A percentile compares a stretch with the other conserved stretches of the same genome.
Evolutionary conservation across 2,888 invertebrate genomes (phyloP).

Genomic region (Cantharis lateralis): DNA sequence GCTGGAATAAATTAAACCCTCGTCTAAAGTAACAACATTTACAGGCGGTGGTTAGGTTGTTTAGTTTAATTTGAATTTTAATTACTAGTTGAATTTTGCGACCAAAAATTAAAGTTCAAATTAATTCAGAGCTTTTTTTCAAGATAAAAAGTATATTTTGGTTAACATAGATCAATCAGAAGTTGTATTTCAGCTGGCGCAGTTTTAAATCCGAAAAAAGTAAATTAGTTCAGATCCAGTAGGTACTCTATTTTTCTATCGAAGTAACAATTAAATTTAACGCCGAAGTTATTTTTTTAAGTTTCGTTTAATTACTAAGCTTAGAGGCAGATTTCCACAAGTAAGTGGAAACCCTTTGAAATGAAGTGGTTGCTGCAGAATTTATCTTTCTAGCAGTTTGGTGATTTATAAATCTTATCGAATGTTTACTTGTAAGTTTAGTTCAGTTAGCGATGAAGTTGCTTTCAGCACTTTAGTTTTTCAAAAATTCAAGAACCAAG

Average conservation of each 20-base stretch:
- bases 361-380: not conserved
- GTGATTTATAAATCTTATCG: not conserved
- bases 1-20: not conserved
- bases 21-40: not conserved
- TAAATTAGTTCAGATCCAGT: not conserved
- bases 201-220: not conserved
- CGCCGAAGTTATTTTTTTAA: not conserved
- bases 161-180: not conserved
- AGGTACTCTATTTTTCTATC: not conserved
- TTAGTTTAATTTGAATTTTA: not conserved
- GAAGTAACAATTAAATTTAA: not conserved
- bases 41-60: not conserved
- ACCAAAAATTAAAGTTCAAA: not conserved
- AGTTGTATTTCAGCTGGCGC: not conserved
- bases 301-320: not conserved
- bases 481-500: not conserved
- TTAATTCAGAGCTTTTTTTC: not conserved
- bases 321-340: not conserved
- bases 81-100: not conserved
- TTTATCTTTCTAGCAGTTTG: not conserved
- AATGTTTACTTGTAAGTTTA: not conserved
- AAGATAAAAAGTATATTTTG: not conserved
- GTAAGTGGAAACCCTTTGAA: not conserved
- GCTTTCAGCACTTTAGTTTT: not conserved
- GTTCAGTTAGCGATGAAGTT: not conserved